Evolutionary conservation across 2,113 vertebrate genomes (phyloP), one percentile per base, ranked within the genome.

Genomic region (Sebastes schlegelii): DNA sequence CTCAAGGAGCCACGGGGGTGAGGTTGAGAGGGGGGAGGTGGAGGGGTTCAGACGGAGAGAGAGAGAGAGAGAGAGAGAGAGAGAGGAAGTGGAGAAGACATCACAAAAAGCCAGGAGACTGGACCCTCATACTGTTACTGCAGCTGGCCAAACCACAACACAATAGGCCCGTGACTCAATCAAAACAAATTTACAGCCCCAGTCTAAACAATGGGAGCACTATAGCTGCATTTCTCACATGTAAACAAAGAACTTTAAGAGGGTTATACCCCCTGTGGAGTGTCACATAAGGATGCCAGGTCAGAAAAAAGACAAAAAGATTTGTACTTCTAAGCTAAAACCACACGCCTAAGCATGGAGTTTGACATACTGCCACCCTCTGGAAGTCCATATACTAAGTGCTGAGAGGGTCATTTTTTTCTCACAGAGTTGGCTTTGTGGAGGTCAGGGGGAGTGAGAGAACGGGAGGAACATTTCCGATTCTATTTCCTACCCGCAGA

Each of bases 1-100:
- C 79, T 88, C 9, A 0, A 88, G 73, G 79, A 81, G 83, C 77
- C 73, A 75, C 54, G 14, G 55, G 46, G 80, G 51, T 34, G 70
- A 63, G n/a, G 74, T 0, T 10, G 62, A 6, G 61, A 4, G 51
- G 13, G 64, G 5, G 21, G 3, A 4, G 51, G 2, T 11, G 2
- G 60, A 1, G 51, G 23, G 0, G 34, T 3, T 71, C 63, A 40
- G 14, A 46, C 3, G 8, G 79, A 26, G 26, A 26, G 26, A 26
- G 26, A 26, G 26, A 26, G 26, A 26, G 34, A 34, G 34, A 34
- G 77, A 65, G 48, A 55, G 80, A 77, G 69, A 70, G 60, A 86
- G 85, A 81, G 85, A 92, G 94, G 94, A 95, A 95, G 91, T 77
- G 46, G 83, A 90, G 88, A 93, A 95, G 94, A 95, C 93, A 93